A percentile compares a stretch with the other conserved stretches of the same genome.
These are phyloP conservation scores for Mormyrus iriodes DNA, from an alignment of 2,113 vertebrate genomes.

Conservation along the genomic window DNA sequence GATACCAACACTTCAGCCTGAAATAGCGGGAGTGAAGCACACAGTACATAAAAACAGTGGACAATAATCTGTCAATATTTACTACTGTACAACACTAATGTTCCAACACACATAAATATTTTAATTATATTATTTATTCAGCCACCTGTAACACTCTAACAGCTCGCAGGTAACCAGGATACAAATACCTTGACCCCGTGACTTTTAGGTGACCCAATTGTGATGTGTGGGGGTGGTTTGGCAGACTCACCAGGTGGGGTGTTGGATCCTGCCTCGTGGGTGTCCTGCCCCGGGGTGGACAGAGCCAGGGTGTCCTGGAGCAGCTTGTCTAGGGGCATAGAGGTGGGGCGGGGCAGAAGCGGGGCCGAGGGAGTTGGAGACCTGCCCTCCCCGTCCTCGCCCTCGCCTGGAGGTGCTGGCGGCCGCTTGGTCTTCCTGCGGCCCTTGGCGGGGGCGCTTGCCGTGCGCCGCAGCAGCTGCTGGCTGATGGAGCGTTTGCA, in stretches of 20 bases:
- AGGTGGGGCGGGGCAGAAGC: slow-evolving; percentile 75
- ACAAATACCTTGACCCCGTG: not conserved
- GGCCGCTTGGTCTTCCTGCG: slow-evolving; percentile 90
- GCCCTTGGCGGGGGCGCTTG: slow-evolving; percentile 89
- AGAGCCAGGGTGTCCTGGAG: slow-evolving; percentile 65
- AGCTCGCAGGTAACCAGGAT: not conserved
- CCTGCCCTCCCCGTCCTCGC: slow-evolving; percentile 56
- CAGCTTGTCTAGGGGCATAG: slow-evolving; percentile 83
- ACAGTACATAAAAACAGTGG: not conserved
- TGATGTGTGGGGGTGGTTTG: not conserved
- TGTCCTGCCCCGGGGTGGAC: slow-evolving; percentile 50
- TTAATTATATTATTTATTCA: not conserved
- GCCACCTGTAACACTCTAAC: not conserved
- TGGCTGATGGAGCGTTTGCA: slow-evolving; percentile 84
- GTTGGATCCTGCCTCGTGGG: slow-evolving; percentile 50
- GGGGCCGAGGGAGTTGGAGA: slow-evolving; percentile 47
- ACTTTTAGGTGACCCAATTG: not conserved
- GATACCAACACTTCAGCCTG: slow-evolving; percentile 32
- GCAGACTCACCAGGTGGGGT: slow-evolving; percentile 64
- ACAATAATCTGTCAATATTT: not conserved
- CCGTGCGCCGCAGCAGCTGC: slow-evolving; percentile 83
- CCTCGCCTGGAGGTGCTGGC: slow-evolving; percentile 52
- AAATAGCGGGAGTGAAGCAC: not conserved
- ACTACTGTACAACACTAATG: not conserved
- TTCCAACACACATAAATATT: not conserved